Percentiles rank a stretch among this genome's conserved stretches.
Evolutionary conservation across 2,113 vertebrate genomes (phyloP).

Genomic region (Gobius niger): DNA sequence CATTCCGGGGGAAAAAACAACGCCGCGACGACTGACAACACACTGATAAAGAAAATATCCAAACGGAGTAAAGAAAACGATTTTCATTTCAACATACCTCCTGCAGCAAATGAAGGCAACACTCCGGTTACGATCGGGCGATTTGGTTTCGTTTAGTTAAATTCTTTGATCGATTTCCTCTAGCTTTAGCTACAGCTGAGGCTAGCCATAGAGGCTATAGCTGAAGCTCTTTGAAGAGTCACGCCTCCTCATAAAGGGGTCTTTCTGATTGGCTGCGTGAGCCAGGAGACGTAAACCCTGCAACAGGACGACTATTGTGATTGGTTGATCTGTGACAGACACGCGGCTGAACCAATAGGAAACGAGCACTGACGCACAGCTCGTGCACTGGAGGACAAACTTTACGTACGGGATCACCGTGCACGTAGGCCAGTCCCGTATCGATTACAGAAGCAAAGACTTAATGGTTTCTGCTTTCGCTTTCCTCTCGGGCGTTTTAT

Average conservation of each 20-base stretch:
- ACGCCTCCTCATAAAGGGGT: constrained; percentile 47
- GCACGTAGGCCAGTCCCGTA: constrained; percentile 15
- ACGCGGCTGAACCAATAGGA: constrained; percentile 29
- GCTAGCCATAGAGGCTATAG: constrained; percentile 10
- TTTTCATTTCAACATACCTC: constrained; percentile 58
- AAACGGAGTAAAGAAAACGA: accelerated
- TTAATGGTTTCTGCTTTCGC: no score
- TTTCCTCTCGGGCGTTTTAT: no score
- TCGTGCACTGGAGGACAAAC: neutral
- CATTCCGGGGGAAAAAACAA: constrained; percentile 58
- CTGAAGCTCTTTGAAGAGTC: constrained; percentile 10
- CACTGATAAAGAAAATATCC: constrained; percentile 1
- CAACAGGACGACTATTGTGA: neutral
- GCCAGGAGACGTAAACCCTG: neutral
- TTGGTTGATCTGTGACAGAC: constrained; percentile 53
- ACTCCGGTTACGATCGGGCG: constrained; percentile 28
- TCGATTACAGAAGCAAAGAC: no score
- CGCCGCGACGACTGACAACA: constrained; percentile 46
- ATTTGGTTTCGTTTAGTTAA: constrained; percentile 54
- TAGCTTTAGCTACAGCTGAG: constrained; percentile 50
- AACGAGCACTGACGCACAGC: neutral
- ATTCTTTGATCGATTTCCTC: constrained; percentile 60
- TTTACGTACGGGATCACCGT: neutral
- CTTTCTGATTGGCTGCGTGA: constrained; percentile 51
- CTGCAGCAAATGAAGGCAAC: constrained; percentile 41